Conservation (phyloP, 2,888 invertebrate genomes). For the Drosophila yooni region DNA sequence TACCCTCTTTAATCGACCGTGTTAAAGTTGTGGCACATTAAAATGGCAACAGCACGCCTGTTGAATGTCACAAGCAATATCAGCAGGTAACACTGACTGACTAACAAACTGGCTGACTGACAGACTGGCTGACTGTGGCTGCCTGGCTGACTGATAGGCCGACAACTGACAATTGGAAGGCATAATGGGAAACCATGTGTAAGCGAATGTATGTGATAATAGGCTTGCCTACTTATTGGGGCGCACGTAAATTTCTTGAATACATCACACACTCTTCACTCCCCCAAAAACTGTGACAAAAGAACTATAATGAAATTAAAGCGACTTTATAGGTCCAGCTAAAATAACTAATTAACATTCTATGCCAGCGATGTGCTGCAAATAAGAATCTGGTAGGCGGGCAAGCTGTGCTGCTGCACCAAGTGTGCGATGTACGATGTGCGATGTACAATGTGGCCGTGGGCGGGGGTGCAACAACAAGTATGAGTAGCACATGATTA, state of each 20-base stretch:
- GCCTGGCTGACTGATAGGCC: conserved; percentile 8
- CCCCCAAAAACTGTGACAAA: background rate
- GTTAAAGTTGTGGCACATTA: background rate
- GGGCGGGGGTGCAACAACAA: background rate
- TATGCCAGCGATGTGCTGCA: conserved; percentile 24
- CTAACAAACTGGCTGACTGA: conserved; percentile 18
- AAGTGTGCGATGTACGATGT: background rate
- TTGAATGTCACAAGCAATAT: conserved; percentile 61
- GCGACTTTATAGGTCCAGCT: conserved; percentile 14
- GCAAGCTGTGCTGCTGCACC: conserved; percentile 8
- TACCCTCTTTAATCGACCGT: background rate
- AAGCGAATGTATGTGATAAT: conserved; percentile 1
- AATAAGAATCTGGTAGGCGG: conserved; percentile 1
- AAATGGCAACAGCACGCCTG: conserved; percentile 59
- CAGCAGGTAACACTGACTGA: conserved; percentile 17
- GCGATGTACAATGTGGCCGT: background rate
- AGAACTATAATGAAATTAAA: conserved; percentile 38
- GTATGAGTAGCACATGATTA: conserved; percentile 35
- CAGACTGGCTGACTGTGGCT: background rate
- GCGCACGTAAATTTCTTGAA: conserved; percentile 1
- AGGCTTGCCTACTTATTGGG: conserved; percentile 36
- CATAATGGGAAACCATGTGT: conserved; percentile 42
- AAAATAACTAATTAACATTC: conserved; percentile 42
- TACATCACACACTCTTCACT: background rate
- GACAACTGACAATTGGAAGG: conserved; percentile 46